Evolutionary conservation across 2,797 vertebrate genomes (phyloP).

Genomic region (Delichon dasypus): DNA sequence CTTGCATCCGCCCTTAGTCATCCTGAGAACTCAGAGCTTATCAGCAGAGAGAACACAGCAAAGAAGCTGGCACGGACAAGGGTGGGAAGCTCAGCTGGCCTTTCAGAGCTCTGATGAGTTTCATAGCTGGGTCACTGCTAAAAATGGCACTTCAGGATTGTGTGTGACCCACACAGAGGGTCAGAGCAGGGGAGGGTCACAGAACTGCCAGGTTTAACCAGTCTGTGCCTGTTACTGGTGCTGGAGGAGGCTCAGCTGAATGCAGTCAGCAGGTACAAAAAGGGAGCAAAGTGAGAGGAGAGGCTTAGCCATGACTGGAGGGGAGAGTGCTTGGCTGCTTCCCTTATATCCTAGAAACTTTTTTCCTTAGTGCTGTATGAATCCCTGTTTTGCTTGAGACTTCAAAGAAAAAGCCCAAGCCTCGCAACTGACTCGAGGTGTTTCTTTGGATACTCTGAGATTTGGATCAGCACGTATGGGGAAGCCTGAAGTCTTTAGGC

Average conservation of each 20-base stretch:
- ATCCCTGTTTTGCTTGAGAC: not conserved
- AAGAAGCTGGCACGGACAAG: not conserved
- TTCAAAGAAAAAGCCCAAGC: not conserved
- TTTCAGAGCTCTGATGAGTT: not conserved
- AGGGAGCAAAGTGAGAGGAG: not conserved
- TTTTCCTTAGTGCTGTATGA: not conserved
- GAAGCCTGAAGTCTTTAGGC: not conserved
- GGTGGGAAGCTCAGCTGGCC: not conserved
- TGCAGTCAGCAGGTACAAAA: not conserved
- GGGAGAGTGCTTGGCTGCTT: not conserved
- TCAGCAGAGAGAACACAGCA: not conserved
- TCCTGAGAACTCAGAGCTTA: not conserved
- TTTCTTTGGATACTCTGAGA: not conserved
- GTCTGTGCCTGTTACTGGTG: not conserved
- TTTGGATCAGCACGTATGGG: not conserved
- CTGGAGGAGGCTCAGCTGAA: not conserved
- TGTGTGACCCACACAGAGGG: not conserved
- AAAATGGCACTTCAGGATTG: not conserved
- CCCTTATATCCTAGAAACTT: not conserved
- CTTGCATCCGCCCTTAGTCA: not conserved
- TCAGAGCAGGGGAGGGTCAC: not conserved
- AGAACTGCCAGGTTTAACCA: not conserved
- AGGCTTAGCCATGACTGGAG: not conserved
- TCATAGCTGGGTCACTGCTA: not conserved
- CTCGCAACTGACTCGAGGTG: not conserved